These are phyloP conservation scores for Sinelater perroti DNA, from an alignment of 2,888 invertebrate species.

Conservation along the genomic window DNA sequence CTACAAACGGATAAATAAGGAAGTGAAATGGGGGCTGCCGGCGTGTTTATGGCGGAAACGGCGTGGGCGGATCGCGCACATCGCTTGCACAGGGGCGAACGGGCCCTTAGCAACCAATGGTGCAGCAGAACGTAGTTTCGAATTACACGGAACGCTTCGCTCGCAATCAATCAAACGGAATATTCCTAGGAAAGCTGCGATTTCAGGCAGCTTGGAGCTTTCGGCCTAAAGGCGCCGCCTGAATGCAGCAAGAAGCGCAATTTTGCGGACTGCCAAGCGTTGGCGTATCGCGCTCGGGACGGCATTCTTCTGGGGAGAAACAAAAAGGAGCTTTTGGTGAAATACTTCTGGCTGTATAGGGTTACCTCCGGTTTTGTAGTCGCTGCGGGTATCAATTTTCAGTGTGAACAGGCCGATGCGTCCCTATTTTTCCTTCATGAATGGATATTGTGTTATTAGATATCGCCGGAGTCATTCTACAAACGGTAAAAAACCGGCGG, in stretches of 20 bases:
- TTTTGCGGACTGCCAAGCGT: background rate
- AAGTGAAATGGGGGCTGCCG: background rate
- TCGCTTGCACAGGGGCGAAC: conserved; percentile 26
- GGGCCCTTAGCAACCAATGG: conserved; percentile 37
- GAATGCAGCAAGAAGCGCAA: background rate
- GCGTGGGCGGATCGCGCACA: conserved; percentile 27
- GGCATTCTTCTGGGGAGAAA: conserved; percentile 42
- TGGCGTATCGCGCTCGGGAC: too few relatives aligned
- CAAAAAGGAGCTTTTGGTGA: conserved; percentile 39
- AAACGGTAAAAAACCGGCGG: too few relatives aligned
- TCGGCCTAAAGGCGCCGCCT: too few relatives aligned
- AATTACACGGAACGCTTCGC: conserved; percentile 30
- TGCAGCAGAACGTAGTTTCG: conserved; percentile 30
- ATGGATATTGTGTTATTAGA: conserved; percentile 23
- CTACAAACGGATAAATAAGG: too few relatives aligned
- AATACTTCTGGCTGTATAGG: conserved; percentile 33
- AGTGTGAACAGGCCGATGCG: conserved; percentile 34
- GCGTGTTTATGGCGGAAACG: conserved; percentile 22
- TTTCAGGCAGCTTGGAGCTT: too few relatives aligned
- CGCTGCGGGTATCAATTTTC: conserved; percentile 37
- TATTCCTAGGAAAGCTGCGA: too few relatives aligned
- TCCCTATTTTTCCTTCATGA: conserved; percentile 21
- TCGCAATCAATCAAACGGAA: background rate
- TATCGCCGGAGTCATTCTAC: too few relatives aligned
- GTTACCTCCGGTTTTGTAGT: conserved; percentile 35